Base-by-base conservation (phyloP, 2,888 invertebrate species). In the Theodoxus fluviatilis region DNA sequence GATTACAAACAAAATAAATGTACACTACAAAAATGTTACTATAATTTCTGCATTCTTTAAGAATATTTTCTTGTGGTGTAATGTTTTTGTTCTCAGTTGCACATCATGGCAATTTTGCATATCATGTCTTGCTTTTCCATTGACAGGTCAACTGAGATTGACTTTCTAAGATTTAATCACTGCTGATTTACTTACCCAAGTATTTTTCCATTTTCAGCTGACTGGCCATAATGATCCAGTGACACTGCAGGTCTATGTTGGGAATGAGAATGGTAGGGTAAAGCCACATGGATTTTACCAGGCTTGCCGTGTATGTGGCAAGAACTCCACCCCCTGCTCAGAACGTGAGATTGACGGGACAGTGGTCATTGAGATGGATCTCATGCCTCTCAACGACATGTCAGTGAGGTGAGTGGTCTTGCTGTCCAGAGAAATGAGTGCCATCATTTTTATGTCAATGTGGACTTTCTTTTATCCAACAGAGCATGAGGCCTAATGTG, bases 231-330 rank as follows among this genome's bases (percentile, higher is more conserved):
- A 92, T 81, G 94, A 95, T 86, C 92, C 94, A 33, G 92, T 95
- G 1, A 92, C 93, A 18, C 89, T 98, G 77, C 95, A 97, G 90
- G 94, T 94, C 83, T 97, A 94, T 86, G 95, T 97, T 83, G 97
- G 96, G 47, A 94, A 94, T 25, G 96, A 97, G 86, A 91, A 93
- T 64, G 96, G 95, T 0, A 92, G 94, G 72, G 94, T 95, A 7
- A 92, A 93, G 6, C 97, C 97, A 0, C 98, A 98, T 87, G 95
- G 97, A 92, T 97, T 97, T 88, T 98, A 98, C 89, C 96, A 97
- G 87, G 96, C 97, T 2, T 97, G 97, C 84, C 93, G 95, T 75
- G 97, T 98, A 0, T 94, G 94, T 72, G 97, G 98, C 4, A 98
- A 98, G 89, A 97, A 96, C 88, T 96, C 96, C 12, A 96, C 96